Evolutionary conservation across 2,113 vertebrate species (phyloP).

Genomic region (Rhodinocichla rosea): DNA sequence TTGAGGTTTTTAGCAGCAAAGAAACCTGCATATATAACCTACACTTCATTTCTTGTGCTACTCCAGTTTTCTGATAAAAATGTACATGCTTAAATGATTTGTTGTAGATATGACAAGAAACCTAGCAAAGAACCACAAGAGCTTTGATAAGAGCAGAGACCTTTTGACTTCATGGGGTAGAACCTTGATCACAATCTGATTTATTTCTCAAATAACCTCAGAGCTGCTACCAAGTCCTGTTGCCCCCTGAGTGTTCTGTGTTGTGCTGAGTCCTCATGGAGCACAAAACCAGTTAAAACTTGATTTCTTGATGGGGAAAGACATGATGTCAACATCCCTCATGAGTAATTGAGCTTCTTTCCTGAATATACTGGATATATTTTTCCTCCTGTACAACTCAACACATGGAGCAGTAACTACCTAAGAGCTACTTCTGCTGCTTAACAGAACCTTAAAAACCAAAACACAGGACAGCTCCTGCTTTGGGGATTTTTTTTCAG

Average conservation of each 20-base stretch:
- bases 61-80: neutral
- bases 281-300: conserved; percentile 28
- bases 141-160: neutral
- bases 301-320: neutral
- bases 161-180: neutral
- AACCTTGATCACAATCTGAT: neutral
- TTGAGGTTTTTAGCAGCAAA: neutral
- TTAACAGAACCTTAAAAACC: conserved; percentile 22
- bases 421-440: neutral
- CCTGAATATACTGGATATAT: neutral
- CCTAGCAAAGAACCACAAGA: neutral
- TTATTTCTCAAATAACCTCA: neutral
- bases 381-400: conserved; percentile 19
- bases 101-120: neutral
- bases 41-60: neutral
- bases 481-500: neutral
- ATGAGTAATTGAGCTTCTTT: conserved; percentile 14
- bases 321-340: neutral
- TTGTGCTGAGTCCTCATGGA: neutral
- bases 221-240: neutral
- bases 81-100: neutral
- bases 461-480: neutral
- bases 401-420: conserved; percentile 3
- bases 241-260: neutral
- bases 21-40: neutral